Evolutionary conservation across 2,113 vertebrate species (phyloP).

Genomic region (Leucopsar rothschildi): DNA sequence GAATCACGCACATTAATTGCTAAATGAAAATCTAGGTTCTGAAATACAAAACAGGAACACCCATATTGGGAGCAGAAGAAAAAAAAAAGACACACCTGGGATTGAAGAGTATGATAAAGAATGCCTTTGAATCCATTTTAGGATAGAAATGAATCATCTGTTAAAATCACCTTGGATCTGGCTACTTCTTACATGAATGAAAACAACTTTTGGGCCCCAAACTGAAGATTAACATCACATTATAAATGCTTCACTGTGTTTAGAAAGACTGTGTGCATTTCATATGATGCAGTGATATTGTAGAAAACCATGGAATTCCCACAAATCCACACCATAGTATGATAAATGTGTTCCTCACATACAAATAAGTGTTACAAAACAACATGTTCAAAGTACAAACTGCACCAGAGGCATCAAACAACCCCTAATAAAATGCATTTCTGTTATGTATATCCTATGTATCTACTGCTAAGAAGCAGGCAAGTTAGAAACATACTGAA

Average conservation of each 20-base stretch:
- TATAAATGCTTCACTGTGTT: background rate
- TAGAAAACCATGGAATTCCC: background rate
- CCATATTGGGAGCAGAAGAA: background rate
- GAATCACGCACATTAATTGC: constrained; percentile 39
- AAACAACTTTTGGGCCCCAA: background rate
- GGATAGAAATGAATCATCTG: background rate
- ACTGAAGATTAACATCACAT: background rate
- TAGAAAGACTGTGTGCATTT: background rate
- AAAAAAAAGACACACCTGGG: background rate
- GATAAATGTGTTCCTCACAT: background rate
- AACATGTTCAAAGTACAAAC: background rate
- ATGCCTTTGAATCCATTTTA: background rate
- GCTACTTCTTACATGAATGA: background rate
- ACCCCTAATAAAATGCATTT: background rate
- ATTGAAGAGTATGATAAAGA: background rate
- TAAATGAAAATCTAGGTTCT: constrained; percentile 35
- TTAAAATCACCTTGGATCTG: background rate
- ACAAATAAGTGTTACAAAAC: background rate
- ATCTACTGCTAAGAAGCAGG: background rate
- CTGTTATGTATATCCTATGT: background rate
- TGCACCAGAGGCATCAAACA: background rate
- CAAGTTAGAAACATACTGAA: background rate
- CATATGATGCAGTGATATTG: background rate
- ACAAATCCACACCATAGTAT: background rate
- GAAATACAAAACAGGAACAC: constrained; percentile 24